These are phyloP conservation scores for Heterotilapia buettikoferi DNA, from an alignment of 2,113 vertebrate species.

Conservation along the genomic window DNA sequence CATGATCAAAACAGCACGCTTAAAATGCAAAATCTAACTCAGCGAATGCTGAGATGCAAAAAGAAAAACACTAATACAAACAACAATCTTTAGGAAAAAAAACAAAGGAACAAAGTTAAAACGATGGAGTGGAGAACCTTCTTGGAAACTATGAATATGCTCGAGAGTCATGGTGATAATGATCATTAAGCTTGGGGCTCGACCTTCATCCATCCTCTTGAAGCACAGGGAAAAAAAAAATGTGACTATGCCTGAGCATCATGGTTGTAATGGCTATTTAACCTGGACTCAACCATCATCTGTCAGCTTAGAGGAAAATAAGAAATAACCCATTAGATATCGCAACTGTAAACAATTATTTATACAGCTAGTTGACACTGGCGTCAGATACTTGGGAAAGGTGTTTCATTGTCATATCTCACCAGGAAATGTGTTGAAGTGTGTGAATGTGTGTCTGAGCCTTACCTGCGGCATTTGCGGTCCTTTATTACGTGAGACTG, in stretches of 20 bases:
- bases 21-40: slow-evolving; percentile 42
- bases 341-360: slow-evolving; percentile 34
- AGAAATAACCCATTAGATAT: slow-evolving; percentile 6
- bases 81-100: neutral
- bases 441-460: neutral
- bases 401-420: slow-evolving; percentile 22
- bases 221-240: neutral
- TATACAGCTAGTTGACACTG: slow-evolving; percentile 37
- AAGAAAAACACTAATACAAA: slow-evolving; percentile 30
- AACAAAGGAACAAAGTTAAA: neutral
- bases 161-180: neutral
- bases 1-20: slow-evolving; percentile 63
- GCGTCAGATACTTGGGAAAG: slow-evolving; percentile 5
- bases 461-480: slow-evolving; percentile 3
- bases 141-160: slow-evolving; percentile 23
- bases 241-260: neutral
- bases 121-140: neutral
- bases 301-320: neutral
- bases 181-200: neutral
- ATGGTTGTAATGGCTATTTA: neutral
- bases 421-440: neutral
- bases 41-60: neutral
- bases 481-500: slow-evolving; percentile 40
- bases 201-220: slow-evolving; percentile 1
- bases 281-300: slow-evolving; percentile 11